Base-by-base conservation (phyloP, 2,888 invertebrate species). In the Drosophila setosimentum region DNA sequence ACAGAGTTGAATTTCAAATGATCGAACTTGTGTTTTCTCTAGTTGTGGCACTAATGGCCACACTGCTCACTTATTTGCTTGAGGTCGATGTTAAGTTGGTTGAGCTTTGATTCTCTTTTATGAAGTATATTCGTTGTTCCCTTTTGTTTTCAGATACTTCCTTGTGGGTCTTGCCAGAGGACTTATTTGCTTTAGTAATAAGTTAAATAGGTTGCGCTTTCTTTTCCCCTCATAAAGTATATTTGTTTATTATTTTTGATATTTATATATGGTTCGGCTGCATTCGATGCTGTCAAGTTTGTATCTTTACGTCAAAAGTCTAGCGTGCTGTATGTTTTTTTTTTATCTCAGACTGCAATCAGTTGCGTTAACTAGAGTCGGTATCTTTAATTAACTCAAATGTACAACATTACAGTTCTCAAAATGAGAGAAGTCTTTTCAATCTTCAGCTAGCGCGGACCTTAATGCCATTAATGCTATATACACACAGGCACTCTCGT, bases 391-490 rank as follows among this genome's bases (percentile, higher is more conserved):
- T 37, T 45, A n/a, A 21, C 21, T 30, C 2, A 51, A 67, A 33
- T 27, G 13, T 13, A 13, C 63, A 67, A 50, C 2, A 21, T 24
- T 35, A 27, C 24, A 27, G 40, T 64, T 35, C 4, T 21, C n/a
- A 33, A 40, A 63, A 42, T 35, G 30, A 37, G 21, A 33, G 30
- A 45, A 58, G 18, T 32, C 18, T 48, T 33, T 24, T 80, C 82
- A 82, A 55, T 55, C 24, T 54, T 27, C 16, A 27, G 27, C 75
- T 83, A 27, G 73, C 74, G 72, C 78, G 76, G 87, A 91, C 89
- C 89, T 90, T 89, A 83, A 83, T 87, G 87, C 82, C 81, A 85
- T 82, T 81, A 82, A 79, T 75, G 62, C 61, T 65, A 55, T 62
- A 60, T 65, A 63, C 57, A 66, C 60, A 49, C n/a, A 61, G 35